Evolutionary conservation across 2,888 invertebrate species (phyloP).

Genomic region (Nemotelus nigrinus): DNA sequence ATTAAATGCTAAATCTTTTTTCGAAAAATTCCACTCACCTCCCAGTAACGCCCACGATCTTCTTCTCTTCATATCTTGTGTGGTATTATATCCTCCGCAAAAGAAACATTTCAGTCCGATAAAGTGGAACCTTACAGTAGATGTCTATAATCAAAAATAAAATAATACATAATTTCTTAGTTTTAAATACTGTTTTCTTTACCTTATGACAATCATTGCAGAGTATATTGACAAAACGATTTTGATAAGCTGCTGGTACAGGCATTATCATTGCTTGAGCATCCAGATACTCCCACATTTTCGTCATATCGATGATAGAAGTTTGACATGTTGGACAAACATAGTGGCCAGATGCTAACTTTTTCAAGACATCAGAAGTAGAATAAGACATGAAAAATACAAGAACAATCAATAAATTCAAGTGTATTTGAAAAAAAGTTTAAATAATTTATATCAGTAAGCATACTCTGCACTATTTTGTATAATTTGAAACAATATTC

Average conservation of each 20-base stretch:
- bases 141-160: slow-evolving; percentile 70
- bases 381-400: not conserved
- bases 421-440: too few species aligned
- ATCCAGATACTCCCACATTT: slow-evolving; percentile 85
- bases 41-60: slow-evolving; percentile 57
- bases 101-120: slow-evolving; percentile 86
- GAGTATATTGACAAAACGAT: slow-evolving; percentile 82
- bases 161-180: not conserved
- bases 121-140: slow-evolving; percentile 85
- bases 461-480: too few species aligned
- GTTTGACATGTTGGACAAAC: slow-evolving; percentile 90
- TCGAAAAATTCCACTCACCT: slow-evolving; percentile 4
- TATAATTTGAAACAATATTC: too few species aligned
- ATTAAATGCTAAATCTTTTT: slow-evolving; percentile 11
- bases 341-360: slow-evolving; percentile 76
- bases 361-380: not conserved
- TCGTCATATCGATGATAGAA: slow-evolving; percentile 86
- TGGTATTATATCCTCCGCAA: slow-evolving; percentile 93
- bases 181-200: slow-evolving; percentile 49
- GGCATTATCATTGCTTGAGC: slow-evolving; percentile 83
- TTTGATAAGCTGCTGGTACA: slow-evolving; percentile 85
- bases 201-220: slow-evolving; percentile 95
- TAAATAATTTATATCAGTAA: too few species aligned
- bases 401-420: too few species aligned
- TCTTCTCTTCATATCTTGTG: slow-evolving; percentile 70